Evolutionary conservation across 35 echinoderm and acorn worm species (phyloP).

Genomic region (Ophiothrix spiculata): DNA sequence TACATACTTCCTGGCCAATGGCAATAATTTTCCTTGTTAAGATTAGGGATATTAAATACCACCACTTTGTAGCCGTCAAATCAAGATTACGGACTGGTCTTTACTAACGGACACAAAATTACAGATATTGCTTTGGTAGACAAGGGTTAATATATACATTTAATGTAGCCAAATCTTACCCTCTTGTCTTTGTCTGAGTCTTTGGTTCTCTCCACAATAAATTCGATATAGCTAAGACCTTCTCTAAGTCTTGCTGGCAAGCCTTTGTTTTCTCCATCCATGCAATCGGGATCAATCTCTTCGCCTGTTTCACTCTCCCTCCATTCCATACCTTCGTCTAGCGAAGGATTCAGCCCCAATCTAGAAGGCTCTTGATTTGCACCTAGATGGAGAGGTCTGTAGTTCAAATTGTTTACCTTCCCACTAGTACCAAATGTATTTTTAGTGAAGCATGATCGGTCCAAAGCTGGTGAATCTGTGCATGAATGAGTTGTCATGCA

Average conservation of each 20-base stretch:
- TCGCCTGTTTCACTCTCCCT: conserved; percentile 64
- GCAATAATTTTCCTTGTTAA: no score
- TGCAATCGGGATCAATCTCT: conserved; percentile 59
- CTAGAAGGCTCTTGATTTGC: conserved; percentile 5
- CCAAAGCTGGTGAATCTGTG: conserved; percentile 52
- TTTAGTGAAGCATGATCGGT: conserved; percentile 62
- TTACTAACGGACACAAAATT: no score
- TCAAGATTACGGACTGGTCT: no score
- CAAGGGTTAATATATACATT: no score
- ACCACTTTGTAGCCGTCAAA: no score
- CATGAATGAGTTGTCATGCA: not conserved
- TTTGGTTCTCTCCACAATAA: conserved; percentile 79
- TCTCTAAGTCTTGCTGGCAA: conserved; percentile 58
- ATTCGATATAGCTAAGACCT: conserved; percentile 63
- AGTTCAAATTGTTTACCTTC: not conserved
- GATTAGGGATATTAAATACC: no score
- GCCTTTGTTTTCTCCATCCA: conserved; percentile 30
- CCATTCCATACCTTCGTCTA: conserved; percentile 39
- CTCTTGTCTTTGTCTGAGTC: conserved; percentile 65
- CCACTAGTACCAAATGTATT: conserved; percentile 4
- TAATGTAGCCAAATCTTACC: no score
- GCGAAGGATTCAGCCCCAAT: conserved; percentile 3
- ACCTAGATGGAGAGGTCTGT: not conserved
- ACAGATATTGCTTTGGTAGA: no score
- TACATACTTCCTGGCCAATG: no score